Evolutionary conservation across 2,113 vertebrate species (phyloP).

Genomic region (Terrapene triunguis): DNA sequence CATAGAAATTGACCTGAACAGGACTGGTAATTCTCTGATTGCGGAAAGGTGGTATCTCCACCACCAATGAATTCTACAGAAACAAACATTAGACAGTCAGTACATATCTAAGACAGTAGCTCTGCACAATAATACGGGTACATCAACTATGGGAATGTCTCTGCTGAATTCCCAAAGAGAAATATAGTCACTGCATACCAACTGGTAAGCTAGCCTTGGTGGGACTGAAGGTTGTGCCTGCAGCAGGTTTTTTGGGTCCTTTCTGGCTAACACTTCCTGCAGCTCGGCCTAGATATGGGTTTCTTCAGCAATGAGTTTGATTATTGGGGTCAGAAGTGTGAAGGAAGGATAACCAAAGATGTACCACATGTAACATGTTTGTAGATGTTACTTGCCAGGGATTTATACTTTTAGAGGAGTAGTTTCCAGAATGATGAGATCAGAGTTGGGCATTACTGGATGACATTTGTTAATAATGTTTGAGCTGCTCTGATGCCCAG

Average conservation of each 20-base stretch:
- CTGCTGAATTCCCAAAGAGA: rapidly evolving
- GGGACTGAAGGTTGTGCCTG: neutral
- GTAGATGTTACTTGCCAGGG: neutral
- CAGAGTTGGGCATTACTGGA: neutral
- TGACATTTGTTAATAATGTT: neutral
- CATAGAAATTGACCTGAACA: conserved; percentile 95
- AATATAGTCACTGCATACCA: neutral
- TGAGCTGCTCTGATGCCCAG: neutral
- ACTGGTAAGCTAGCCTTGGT: neutral
- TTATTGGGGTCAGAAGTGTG: neutral
- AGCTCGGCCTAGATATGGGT: neutral
- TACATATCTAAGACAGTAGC: neutral
- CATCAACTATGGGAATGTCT: neutral
- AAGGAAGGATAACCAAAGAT: neutral
- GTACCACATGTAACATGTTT: neutral
- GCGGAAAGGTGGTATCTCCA: conserved; percentile 95
- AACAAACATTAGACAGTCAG: conserved; percentile 20
- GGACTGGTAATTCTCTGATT: conserved; percentile 95
- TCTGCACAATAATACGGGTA: rapidly evolving
- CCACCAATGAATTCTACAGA: conserved; percentile 87
- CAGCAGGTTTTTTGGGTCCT: neutral
- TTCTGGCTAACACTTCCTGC: rapidly evolving
- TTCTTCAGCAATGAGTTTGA: neutral
- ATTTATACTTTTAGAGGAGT: neutral
- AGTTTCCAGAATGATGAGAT: neutral